Evolutionary conservation across 2,888 invertebrate species (phyloP), one percentile per base, ranked within the genome.

Genomic region (Pseudococcus viburni): DNA sequence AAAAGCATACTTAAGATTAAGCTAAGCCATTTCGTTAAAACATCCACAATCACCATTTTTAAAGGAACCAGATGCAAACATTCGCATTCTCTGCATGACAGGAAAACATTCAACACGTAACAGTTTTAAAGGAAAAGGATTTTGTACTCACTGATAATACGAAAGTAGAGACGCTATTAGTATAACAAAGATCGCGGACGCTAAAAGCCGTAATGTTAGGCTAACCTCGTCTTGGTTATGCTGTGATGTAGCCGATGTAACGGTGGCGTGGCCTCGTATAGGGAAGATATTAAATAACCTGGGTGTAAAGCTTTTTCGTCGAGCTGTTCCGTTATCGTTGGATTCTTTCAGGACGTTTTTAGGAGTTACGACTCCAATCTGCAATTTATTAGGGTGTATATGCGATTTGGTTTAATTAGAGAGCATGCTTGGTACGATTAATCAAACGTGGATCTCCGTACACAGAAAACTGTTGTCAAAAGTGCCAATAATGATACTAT

Each of bases 341-440:
- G 92, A 92, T 89, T 95, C 95, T 89, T 93, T 93, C 48, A 95
- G 91, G 0, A 94, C 93, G 89, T 93, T 93, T 42, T 93, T 92
- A 0, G 93, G 91, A 90, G 93, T 88, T 19, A 93, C 0, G 93
- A 46, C 46, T 46, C 46, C 80, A 8, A 83, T 83, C 80, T 83
- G 46, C 19, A 83, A 83, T 46, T 19, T 11, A 19, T 73, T 73
- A 7, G 15, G 33, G 26, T 33, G 12, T 73, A 5, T 33, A 17
- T 2, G 9, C 17, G 17, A 33, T 19, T 19, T 17, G 68, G 33
- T 73, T 33, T 39, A 26, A 33, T 33, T 33, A 33, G 42, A 42
- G 42, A 9, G 9, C 42, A 42, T 8, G 42, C 42, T 42, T 5
- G 42, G 42, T 42, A 8, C 6, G 42, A 42, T 42, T 8, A 42